A percentile compares a stretch with the other conserved stretches of the same genome.
Conservation (phyloP, 2,113 vertebrate genomes). For the Corythaeola cristata region DNA sequence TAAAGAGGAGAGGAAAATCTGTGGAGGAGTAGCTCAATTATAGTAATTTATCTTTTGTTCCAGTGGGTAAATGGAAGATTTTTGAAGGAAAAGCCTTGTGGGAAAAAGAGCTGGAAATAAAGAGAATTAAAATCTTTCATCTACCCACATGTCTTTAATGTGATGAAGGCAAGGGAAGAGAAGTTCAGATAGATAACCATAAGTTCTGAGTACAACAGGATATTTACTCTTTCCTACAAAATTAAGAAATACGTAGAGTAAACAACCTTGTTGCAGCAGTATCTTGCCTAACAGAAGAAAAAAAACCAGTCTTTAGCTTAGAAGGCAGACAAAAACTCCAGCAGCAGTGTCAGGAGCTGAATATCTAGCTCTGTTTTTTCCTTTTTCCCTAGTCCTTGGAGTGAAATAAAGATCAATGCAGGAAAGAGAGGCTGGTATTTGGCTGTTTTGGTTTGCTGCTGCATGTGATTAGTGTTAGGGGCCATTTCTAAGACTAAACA, state of each 20-base stretch:
- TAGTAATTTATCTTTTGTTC: conserved; percentile 18
- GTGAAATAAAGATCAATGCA: neutral
- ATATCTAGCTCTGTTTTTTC: neutral
- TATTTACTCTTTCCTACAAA: neutral
- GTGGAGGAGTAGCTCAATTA: neutral
- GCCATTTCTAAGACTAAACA: neutral
- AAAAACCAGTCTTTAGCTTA: neutral
- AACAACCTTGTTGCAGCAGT: neutral
- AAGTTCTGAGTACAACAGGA: neutral
- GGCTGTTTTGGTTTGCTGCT: neutral
- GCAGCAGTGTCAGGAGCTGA: neutral
- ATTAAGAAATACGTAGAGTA: neutral
- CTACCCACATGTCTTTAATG: neutral
- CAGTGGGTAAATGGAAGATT: neutral
- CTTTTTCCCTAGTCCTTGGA: neutral
- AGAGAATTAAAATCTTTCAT: neutral
- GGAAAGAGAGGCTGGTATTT: neutral
- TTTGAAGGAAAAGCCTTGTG: neutral
- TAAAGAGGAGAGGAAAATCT: neutral
- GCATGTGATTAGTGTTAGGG: neutral
- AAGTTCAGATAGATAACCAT: neutral
- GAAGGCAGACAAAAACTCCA: neutral
- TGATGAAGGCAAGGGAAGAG: neutral
- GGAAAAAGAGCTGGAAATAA: neutral
- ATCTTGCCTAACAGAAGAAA: neutral